These are phyloP conservation scores for Clarias gariepinus DNA, from an alignment of 2,113 vertebrate genomes.

Conservation along the genomic window DNA sequence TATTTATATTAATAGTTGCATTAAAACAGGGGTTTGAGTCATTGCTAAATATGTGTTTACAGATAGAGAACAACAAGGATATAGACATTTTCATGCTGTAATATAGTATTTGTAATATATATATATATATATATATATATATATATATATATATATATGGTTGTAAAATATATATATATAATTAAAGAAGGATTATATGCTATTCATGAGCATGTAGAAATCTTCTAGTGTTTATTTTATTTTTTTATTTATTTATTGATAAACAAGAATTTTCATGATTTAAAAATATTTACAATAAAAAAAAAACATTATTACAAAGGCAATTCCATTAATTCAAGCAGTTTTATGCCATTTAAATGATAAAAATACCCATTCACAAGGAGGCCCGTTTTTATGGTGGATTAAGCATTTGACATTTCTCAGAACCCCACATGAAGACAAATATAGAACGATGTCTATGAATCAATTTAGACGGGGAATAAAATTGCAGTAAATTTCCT, in stretches of 20 bases:
- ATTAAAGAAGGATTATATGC: not conserved
- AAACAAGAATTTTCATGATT: not conserved
- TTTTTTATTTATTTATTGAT: not conserved
- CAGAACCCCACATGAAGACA: not conserved
- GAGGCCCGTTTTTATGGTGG: not conserved
- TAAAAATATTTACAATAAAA: too few species aligned
- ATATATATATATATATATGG: too few species aligned
- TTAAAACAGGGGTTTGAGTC: not conserved
- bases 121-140: too few species aligned
- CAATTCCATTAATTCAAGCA: not conserved
- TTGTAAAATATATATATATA: too few species aligned
- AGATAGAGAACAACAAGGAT: not conserved
- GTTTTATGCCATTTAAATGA: not conserved
- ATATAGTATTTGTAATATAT: not conserved
- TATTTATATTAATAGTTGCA: not conserved
- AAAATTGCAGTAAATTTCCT: constrained; percentile 13
- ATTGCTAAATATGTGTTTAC: not conserved
- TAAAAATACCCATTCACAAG: not conserved
- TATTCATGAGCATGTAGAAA: not conserved
- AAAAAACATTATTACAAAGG: not conserved
- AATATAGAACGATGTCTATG: constrained; percentile 3
- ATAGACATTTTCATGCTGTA: not conserved
- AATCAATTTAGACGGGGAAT: constrained; percentile 43
- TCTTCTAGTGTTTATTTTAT: not conserved
- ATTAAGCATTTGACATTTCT: not conserved